Percentiles rank a stretch among this genome's conserved stretches.
These are phyloP conservation scores for Acrocephalus arundinaceus DNA, from an alignment of 2,113 vertebrate genomes.

Conservation along the genomic window DNA sequence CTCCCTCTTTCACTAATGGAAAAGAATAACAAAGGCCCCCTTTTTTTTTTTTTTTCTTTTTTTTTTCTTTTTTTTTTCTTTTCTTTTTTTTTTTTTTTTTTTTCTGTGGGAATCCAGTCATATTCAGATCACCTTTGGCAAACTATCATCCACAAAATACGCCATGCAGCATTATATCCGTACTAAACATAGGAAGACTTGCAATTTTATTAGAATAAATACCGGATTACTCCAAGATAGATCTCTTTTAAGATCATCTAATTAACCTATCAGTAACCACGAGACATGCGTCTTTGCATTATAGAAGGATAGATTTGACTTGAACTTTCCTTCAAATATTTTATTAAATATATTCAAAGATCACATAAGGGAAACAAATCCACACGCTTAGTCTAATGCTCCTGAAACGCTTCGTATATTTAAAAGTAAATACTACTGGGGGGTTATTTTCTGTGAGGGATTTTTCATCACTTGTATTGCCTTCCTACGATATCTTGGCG, in stretches of 20 bases:
- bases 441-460: background rate
- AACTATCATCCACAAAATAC: background rate
- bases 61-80: background rate
- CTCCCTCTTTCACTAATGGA: background rate
- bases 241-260: background rate
- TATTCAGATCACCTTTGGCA: conserved; percentile 21
- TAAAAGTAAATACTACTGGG: background rate
- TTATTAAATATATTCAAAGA: background rate
- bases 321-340: background rate
- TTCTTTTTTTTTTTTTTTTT: background rate
- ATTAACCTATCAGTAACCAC: background rate
- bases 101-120: background rate
- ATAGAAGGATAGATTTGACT: background rate
- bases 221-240: conserved; percentile 2
- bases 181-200: background rate
- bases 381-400: background rate
- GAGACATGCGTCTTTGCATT: background rate
- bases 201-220: background rate
- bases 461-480: background rate
- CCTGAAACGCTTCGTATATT: background rate
- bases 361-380: background rate
- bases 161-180: background rate
- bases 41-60: background rate
- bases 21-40: conserved; percentile 60
- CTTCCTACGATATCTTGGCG: background rate